A percentile compares a stretch with the other conserved stretches of the same genome.
Conservation (phyloP, 2,888 invertebrate species). For the Drosophila diplacantha region DNA sequence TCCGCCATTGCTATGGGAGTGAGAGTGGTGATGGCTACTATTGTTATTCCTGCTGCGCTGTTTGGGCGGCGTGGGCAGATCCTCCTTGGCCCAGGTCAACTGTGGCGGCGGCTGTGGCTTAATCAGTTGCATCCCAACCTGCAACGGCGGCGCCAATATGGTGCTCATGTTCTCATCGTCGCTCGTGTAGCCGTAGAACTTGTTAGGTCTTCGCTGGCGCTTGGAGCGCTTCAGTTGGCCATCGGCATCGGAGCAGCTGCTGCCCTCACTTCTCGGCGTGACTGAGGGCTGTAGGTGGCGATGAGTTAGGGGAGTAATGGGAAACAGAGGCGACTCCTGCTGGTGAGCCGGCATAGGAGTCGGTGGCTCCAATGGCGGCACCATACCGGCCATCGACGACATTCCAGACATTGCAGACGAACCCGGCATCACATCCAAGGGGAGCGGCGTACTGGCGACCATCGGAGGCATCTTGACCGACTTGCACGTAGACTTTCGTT, state of each 20-base stretch:
- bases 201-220: conserved; percentile 88
- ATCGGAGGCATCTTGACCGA: conserved; percentile 41
- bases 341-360: conserved; percentile 21
- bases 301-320: conserved; percentile 60
- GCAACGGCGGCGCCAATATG: conserved; percentile 66
- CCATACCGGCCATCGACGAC: conserved; percentile 6
- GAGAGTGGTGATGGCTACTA: conserved; percentile 44
- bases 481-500: conserved; percentile 79
- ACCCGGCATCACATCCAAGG: conserved; percentile 6
- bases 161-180: conserved; percentile 84
- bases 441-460: conserved; percentile 13
- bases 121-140: conserved; percentile 74
- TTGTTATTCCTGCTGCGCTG: conserved; percentile 54
- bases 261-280: conserved; percentile 73
- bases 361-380: conserved; percentile 27
- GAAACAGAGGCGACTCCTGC: conserved; percentile 46
- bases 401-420: conserved; percentile 4
- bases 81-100: conserved; percentile 86
- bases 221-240: conserved; percentile 84
- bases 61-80: conserved; percentile 81
- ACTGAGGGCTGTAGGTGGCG: conserved; percentile 42
- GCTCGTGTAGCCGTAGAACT: conserved; percentile 92
- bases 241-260: conserved; percentile 80
- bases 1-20: conserved; percentile 48
- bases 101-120: conserved; percentile 82